Evolutionary conservation across 2,113 vertebrate genomes (phyloP), one percentile per base, ranked within the genome.

Genomic region (Cavia porcellus): DNA sequence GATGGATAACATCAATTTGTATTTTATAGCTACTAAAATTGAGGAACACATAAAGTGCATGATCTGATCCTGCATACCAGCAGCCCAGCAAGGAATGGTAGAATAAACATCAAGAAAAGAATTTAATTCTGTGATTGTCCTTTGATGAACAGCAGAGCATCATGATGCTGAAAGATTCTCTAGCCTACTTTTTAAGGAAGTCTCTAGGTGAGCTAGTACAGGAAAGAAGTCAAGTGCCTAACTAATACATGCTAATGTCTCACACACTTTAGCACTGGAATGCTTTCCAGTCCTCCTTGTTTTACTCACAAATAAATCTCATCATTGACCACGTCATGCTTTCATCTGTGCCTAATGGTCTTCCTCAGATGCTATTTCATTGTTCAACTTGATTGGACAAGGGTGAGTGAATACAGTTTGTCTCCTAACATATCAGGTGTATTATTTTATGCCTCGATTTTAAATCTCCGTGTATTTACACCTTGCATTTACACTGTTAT

Each of bases 1-100:
- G 92, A 96, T 92, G 42, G 59, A 72, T 80, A 95, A 92, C 93
- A 62, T 85, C 95, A 97, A 95, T 92, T 97, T 98, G 45, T 97
- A 90, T 93, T 96, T 97, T 95, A 93, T 90, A 80, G 59, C 66
- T 79, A 87, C 87, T 96, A 94, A 92, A 96, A 90, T 52, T 91
- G 75, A 97, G 83, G 47, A 30, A 75, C 35, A 85, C 74, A 94
- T 81, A 89, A 90, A 97, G 82, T 85, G 47, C 95, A 70, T 72
- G 80, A 95, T 85, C 35, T 93, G 22, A 7, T 89, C 35, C 32
- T 42, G 64, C 45, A 68, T 30, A 82, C 24, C 9, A 28, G 87
- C 52, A 79, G 75, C 84, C 96, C 87, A 95, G 80, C 47, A 52
- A 95, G 84, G 68, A 86, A 45, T 1, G 22, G 32, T 68, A 92